Conservation (phyloP, 2,888 invertebrate species). For the Malthinus seriepunctatus region DNA sequence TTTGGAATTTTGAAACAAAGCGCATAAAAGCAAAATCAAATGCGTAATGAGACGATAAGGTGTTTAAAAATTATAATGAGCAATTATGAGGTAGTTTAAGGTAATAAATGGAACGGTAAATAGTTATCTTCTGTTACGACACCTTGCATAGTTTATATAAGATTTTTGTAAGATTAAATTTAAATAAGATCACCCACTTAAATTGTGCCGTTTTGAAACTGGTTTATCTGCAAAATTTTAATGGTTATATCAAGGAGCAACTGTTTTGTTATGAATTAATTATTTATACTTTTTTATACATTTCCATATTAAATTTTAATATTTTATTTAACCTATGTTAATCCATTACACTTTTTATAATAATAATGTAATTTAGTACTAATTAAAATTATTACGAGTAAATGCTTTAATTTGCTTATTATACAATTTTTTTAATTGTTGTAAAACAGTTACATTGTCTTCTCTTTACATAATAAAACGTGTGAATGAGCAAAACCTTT, state of each 20-base stretch:
- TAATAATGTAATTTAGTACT: background rate
- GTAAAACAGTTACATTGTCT: too few relatives aligned
- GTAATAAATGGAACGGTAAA: slow-evolving; percentile 6
- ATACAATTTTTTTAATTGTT: too few relatives aligned
- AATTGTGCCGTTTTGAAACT: slow-evolving; percentile 4
- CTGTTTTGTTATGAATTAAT: slow-evolving; percentile 6
- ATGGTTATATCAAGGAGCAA: slow-evolving; percentile 2
- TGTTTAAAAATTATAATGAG: background rate
- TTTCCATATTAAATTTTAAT: slow-evolving; percentile 1
- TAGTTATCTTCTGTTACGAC: slow-evolving; percentile 6
- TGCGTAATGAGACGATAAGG: background rate
- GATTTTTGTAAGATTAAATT: slow-evolving; percentile 5
- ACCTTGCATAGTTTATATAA: slow-evolving; percentile 7
- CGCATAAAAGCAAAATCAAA: background rate
- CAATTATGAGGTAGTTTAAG: slow-evolving; percentile 5
- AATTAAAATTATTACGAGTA: too few relatives aligned
- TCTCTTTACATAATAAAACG: too few relatives aligned
- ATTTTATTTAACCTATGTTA: background rate
- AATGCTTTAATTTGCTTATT: too few relatives aligned
- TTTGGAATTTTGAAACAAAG: background rate
- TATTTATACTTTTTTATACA: background rate
- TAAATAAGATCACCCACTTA: slow-evolving; percentile 8
- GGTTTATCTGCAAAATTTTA: slow-evolving; percentile 6
- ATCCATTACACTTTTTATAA: background rate
- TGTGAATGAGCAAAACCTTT: too few relatives aligned